A percentile compares a stretch with the other conserved stretches of the same genome.
Evolutionary conservation across 37 sponge, comb jelly and placozoan species (phyloP).

Genomic region (Halisarca cf. caerulea): DNA sequence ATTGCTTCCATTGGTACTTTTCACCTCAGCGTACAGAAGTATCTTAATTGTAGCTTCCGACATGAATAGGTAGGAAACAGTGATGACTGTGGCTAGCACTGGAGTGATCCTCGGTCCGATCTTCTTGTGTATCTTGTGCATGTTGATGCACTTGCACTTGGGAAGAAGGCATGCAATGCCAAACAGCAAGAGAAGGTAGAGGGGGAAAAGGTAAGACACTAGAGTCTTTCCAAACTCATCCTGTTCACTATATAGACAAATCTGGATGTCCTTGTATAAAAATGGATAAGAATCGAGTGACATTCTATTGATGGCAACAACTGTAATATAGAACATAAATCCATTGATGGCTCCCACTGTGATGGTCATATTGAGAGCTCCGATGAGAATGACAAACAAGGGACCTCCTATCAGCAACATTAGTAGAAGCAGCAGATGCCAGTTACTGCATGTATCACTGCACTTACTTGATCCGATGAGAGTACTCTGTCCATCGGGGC

Average conservation of each 20-base stretch:
- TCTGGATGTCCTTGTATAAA: neutral
- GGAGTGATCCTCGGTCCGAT: slow-evolving; percentile 29
- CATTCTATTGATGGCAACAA: slow-evolving; percentile 12
- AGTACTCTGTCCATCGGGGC: slow-evolving; percentile 20
- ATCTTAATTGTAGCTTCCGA: neutral
- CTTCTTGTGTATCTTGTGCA: neutral
- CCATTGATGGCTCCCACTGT: slow-evolving; percentile 39
- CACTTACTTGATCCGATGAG: slow-evolving; percentile 24
- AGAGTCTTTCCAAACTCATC: slow-evolving; percentile 29
- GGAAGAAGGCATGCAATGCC: slow-evolving; percentile 5
- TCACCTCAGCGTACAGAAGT: neutral
- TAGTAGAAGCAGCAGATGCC: slow-evolving; percentile 10
- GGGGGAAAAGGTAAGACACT: slow-evolving; percentile 36
- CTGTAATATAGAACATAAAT: slow-evolving; percentile 41
- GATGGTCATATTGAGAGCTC: slow-evolving; percentile 32
- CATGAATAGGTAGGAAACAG: slow-evolving; percentile 27
- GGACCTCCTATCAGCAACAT: slow-evolving; percentile 29
- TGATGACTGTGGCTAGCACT: slow-evolving; percentile 36
- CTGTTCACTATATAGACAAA: slow-evolving; percentile 42
- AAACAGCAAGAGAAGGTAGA: slow-evolving; percentile 36
- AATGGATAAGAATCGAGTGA: neutral
- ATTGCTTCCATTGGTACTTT: neutral
- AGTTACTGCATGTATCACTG: neutral
- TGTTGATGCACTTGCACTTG: slow-evolving; percentile 11
- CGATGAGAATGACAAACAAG: slow-evolving; percentile 24